Conservation (phyloP, 2,797 vertebrate species). For the Philypnodon macrostomus region DNA sequence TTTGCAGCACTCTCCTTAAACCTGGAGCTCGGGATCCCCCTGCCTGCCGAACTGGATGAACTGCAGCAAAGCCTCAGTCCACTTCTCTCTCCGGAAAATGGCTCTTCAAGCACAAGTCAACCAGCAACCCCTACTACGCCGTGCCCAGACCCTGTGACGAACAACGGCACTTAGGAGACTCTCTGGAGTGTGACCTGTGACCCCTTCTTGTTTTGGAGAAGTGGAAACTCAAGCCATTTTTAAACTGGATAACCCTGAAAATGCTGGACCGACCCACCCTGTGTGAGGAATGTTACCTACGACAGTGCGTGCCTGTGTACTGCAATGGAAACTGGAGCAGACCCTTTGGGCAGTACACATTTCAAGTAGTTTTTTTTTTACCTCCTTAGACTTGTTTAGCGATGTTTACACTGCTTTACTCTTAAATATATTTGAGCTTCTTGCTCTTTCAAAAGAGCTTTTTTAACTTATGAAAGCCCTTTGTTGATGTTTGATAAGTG, state of each 20-base stretch:
- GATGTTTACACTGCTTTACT: constrained; percentile 42
- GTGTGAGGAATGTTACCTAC: too few relatives aligned
- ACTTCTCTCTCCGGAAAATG: constrained; percentile 79
- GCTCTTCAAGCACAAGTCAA: constrained; percentile 50
- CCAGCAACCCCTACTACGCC: constrained; percentile 48
- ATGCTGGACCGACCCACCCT: constrained; percentile 40
- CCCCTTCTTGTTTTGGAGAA: constrained; percentile 34
- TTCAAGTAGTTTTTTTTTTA: constrained; percentile 46
- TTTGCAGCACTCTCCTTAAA: constrained; percentile 89
- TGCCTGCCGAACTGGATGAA: constrained; percentile 92
- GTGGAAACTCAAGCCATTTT: constrained; percentile 36
- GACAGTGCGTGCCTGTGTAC: constrained; percentile 20
- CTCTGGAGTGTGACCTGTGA: constrained; percentile 4
- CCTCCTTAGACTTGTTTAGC: constrained; percentile 10
- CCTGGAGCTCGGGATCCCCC: constrained; percentile 90
- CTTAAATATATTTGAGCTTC: constrained; percentile 7
- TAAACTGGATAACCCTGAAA: constrained; percentile 61
- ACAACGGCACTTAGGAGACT: constrained; percentile 54
- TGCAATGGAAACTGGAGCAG: constrained; percentile 20
- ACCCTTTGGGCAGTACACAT: constrained; percentile 44
- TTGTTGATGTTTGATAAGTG: constrained; percentile 8
- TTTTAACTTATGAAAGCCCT: constrained; percentile 12
- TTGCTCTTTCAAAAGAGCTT: constrained; percentile 10
- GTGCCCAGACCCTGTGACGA: constrained; percentile 61
- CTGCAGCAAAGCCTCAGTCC: constrained; percentile 84